phyloP scores from a whole-genome alignment of 2,113 vertebrate genomes.

The Rana temporaria region DNA sequence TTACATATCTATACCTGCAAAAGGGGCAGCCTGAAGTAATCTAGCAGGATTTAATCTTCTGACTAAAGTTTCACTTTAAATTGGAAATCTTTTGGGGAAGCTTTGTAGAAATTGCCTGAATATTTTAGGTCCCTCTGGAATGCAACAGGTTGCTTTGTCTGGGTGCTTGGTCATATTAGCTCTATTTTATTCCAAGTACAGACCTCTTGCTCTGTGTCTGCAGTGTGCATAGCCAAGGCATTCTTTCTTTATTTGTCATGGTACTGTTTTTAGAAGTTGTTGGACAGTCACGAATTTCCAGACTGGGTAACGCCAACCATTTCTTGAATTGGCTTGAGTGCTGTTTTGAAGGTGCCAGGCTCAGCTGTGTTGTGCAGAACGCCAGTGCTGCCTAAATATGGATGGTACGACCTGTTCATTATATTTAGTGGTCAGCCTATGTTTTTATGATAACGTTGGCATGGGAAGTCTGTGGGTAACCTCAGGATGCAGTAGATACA shows the following conservation, averaged over 20 bases:
- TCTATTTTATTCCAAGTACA: background rate
- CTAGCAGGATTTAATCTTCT: too few species aligned
- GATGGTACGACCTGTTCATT: too few species aligned
- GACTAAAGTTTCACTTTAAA: too few species aligned
- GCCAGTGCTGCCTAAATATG: background rate
- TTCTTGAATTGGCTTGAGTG: background rate
- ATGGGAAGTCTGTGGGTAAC: too few species aligned
- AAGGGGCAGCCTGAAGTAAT: too few species aligned
- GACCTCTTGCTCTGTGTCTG: background rate
- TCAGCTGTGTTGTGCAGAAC: background rate
- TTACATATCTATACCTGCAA: too few species aligned
- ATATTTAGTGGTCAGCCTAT: too few species aligned
- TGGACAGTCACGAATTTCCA: background rate
- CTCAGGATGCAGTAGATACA: too few species aligned
- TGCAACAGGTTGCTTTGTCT: background rate
- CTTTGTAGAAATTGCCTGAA: too few species aligned
- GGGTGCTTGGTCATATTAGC: background rate
- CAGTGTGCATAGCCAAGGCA: background rate
- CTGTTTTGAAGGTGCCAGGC: background rate
- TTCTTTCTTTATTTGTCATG: slow-evolving; percentile 35
- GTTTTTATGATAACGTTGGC: too few species aligned
- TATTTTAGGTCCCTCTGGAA: background rate
- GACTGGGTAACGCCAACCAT: background rate
- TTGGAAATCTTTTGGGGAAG: too few species aligned
- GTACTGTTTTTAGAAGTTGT: slow-evolving; percentile 24